Evolutionary conservation across 2,888 invertebrate species (phyloP).

Genomic region (Malachius bipustulatus): DNA sequence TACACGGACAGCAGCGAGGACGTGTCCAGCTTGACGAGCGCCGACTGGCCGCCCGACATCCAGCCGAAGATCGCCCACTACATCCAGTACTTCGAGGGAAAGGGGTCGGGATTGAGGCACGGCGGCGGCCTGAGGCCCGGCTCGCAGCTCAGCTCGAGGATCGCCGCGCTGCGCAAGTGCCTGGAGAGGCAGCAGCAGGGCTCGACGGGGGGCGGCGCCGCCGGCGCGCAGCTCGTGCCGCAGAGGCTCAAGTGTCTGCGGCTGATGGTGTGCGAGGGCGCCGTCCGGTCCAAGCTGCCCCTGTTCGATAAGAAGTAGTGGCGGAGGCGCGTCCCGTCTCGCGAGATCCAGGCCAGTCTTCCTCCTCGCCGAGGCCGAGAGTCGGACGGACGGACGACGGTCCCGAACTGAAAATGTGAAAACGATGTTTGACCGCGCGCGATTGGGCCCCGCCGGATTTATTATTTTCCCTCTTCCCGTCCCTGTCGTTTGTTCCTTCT

Average conservation of each 20-base stretch:
- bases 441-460: too few species aligned
- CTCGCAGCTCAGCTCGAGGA: slow-evolving; percentile 32
- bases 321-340: too few species aligned
- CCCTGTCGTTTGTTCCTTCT: too few species aligned
- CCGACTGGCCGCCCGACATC: slow-evolving; percentile 56
- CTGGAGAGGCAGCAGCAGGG: slow-evolving; percentile 27
- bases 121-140: slow-evolving; percentile 35
- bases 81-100: slow-evolving; percentile 79
- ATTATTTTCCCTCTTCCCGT: too few species aligned
- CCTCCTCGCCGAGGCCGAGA: too few species aligned
- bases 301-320: slow-evolving; percentile 64
- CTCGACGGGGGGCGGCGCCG: slow-evolving; percentile 12
- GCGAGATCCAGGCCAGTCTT: slow-evolving; percentile 29
- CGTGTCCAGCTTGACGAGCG: slow-evolving; percentile 67
- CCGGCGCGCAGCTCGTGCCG: slow-evolving; percentile 21
- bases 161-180: slow-evolving; percentile 31
- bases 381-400: too few species aligned
- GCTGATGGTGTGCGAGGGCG: slow-evolving; percentile 73
- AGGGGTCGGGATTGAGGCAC: slow-evolving; percentile 49
- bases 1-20: slow-evolving; percentile 83
- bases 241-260: slow-evolving; percentile 44
- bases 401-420: too few species aligned
- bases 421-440: too few species aligned
- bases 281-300: slow-evolving; percentile 73
- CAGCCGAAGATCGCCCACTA: slow-evolving; percentile 64